Base-by-base conservation (phyloP, 2,888 invertebrate species). In the Bembecia ichneumoniformis region DNA sequence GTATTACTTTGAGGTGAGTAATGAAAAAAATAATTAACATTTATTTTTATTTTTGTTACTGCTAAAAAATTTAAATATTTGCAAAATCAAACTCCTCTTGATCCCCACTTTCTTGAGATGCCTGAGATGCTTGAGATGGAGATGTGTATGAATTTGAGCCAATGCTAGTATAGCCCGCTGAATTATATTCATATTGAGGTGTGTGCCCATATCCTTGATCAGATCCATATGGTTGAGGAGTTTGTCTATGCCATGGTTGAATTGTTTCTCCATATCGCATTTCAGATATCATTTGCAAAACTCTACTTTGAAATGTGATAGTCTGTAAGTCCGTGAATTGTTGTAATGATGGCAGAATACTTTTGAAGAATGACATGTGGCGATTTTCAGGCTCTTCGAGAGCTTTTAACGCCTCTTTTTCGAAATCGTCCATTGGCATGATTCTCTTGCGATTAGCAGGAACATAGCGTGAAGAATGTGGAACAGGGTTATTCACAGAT, bases 1-100 rank as follows among this genome's bases (percentile, higher is more conserved):
- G 59, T 48, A 60, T 59, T 44, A 62, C 59, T 58, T 58, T 60
- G n/a, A n/a, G n/a, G n/a, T n/a, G n/a, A n/a, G n/a, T n/a, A n/a
- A n/a, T n/a, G n/a, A n/a, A n/a, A n/a, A n/a, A n/a, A n/a, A n/a
- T n/a, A n/a, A n/a, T n/a, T n/a, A n/a, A n/a, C n/a, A n/a, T n/a
- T n/a, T n/a, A n/a, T n/a, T n/a, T n/a, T n/a, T n/a, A n/a, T n/a
- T n/a, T n/a, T n/a, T n/a, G n/a, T n/a, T n/a, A n/a, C n/a, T n/a
- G n/a, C n/a, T n/a, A n/a, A n/a, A n/a, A n/a, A n/a, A n/a, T n/a
- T 50, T 50, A 47, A 35, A 50, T 44, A 44, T 50, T 47, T 15
- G 44, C 10, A 47, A 50, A 50, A 50, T 50, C 44, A 44, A 35
- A 50, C 20, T 50, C 43, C n/a, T 10, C 43, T 3, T n/a, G 4